Percentiles rank a stretch among this genome's conserved stretches.
These are phyloP conservation scores for Nyctalus aviator DNA, from an alignment of 2,797 vertebrate species.

Conservation along the genomic window DNA sequence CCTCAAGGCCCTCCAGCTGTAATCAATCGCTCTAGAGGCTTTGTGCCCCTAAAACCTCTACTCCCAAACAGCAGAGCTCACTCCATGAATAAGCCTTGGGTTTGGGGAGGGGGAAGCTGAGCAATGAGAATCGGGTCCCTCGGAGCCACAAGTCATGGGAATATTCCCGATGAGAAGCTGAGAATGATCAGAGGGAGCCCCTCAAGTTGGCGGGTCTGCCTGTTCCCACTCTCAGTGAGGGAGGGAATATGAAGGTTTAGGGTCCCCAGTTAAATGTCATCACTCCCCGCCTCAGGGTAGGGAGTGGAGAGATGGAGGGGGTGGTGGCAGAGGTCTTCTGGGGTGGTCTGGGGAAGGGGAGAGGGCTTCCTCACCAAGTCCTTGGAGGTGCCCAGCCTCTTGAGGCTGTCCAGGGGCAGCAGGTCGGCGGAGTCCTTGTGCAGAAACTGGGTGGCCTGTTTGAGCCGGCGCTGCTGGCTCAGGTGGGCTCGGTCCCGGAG, in stretches of 20 bases:
- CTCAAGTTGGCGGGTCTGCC: not conserved
- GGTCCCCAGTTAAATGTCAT: not conserved
- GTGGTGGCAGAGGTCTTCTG: not conserved
- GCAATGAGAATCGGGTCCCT: not conserved
- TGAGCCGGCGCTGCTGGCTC: conserved; percentile 95
- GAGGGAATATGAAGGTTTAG: not conserved
- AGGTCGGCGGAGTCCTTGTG: conserved; percentile 99
- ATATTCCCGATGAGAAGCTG: not conserved
- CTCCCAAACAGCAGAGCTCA: not conserved
- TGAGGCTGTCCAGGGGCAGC: conserved; percentile 96
- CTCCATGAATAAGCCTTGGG: not conserved
- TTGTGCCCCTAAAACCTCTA: not conserved
- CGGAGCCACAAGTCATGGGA: not conserved
- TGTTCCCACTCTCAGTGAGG: not conserved
- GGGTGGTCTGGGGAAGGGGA: not conserved
- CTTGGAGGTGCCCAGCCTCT: conserved; percentile 96
- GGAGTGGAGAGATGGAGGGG: not conserved
- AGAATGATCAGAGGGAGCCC: not conserved
- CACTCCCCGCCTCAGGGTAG: not conserved
- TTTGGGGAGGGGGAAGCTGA: not conserved
- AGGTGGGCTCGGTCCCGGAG: conserved; percentile 93
- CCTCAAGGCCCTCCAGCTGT: not conserved
- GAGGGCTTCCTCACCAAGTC: conserved; percentile 92
- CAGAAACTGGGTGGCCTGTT: conserved; percentile 96
- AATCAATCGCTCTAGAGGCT: not conserved